Percentiles rank a stretch among this genome's conserved stretches.
Conservation (phyloP, 1,140 invertebrate genomes). For the Artemia franciscana region DNA sequence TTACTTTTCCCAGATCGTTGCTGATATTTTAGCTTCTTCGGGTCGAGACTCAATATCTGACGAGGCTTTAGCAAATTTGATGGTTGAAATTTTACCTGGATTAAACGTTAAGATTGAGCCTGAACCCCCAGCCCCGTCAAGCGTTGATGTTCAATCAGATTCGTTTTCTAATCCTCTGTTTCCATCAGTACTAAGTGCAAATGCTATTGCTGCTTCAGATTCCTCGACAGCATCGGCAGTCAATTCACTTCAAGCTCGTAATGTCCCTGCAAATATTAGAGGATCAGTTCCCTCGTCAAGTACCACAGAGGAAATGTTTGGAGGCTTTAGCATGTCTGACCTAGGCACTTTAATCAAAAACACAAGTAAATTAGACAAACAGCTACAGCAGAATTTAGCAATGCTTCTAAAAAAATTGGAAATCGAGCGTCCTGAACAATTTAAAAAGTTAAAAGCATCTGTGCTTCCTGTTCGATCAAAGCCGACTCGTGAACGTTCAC, state of each 20-base stretch:
- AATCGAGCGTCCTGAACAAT: conserved; percentile 36
- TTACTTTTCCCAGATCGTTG: background rate
- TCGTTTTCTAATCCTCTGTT: background rate
- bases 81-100: background rate
- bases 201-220: background rate
- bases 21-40: background rate
- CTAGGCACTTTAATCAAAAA: conserved; percentile 46
- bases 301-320: conserved; percentile 24
- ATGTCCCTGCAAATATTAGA: background rate
- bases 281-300: conserved; percentile 9
- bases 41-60: background rate
- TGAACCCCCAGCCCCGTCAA: background rate
- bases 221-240: background rate
- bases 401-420: conserved; percentile 50
- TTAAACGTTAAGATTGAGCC: background rate
- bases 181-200: background rate
- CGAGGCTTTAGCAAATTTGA: background rate
- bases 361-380: conserved; percentile 44
- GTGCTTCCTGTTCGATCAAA: conserved; percentile 17
- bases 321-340: conserved; percentile 44
- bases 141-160: background rate
- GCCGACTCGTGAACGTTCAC: background rate
- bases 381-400: conserved; percentile 52
- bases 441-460: conserved; percentile 38
- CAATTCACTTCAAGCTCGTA: background rate